phyloP scores from a whole-genome alignment of 2,888 invertebrate genomes.

The Heliconius cydno region DNA sequence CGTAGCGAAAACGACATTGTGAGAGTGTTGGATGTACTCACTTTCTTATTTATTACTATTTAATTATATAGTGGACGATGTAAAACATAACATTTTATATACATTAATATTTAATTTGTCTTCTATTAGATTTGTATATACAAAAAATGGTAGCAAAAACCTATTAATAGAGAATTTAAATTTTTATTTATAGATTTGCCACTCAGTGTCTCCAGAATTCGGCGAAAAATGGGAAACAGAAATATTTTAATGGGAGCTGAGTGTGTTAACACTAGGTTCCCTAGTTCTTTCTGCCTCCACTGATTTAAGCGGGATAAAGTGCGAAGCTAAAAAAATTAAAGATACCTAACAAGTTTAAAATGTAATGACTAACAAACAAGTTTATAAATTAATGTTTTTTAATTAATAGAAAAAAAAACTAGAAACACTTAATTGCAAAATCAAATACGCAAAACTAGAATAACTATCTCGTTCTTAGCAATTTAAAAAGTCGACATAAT shows the following conservation, averaged over 20 bases:
- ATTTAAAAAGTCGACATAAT: neutral
- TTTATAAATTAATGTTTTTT: neutral
- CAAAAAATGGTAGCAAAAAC: neutral
- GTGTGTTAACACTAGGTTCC: too few species aligned
- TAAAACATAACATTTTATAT: conserved; percentile 5
- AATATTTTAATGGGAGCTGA: too few species aligned
- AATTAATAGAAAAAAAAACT: neutral
- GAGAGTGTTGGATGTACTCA: conserved; percentile 30
- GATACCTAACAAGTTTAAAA: too few species aligned
- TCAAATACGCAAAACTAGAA: neutral
- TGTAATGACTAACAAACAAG: too few species aligned
- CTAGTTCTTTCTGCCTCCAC: too few species aligned
- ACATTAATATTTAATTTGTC: neutral
- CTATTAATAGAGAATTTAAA: too few species aligned
- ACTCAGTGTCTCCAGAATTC: too few species aligned
- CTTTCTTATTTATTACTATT: conserved; percentile 34
- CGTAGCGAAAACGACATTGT: conserved; percentile 29
- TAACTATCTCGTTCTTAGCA: neutral
- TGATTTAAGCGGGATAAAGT: too few species aligned
- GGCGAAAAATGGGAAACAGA: too few species aligned
- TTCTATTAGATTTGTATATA: neutral
- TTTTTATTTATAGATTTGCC: too few species aligned
- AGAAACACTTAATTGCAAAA: neutral
- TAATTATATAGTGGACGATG: conserved; percentile 19
- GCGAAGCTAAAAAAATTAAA: too few species aligned